These are phyloP conservation scores for Ischnura elegans DNA, from an alignment of 2,888 invertebrate genomes.

Conservation along the genomic window DNA sequence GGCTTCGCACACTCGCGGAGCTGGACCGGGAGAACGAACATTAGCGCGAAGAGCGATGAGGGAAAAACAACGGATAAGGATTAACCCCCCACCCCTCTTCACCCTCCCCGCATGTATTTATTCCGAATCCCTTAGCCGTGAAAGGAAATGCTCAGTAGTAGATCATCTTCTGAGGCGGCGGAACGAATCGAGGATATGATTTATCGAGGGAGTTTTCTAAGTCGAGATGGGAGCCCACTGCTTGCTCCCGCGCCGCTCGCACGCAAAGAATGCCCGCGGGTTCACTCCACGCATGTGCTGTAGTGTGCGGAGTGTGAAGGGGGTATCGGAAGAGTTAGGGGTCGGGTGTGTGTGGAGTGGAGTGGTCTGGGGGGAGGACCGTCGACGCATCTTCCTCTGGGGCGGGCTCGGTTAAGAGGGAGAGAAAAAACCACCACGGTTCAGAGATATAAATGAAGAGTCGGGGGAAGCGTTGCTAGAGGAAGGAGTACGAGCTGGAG, in stretches of 20 bases:
- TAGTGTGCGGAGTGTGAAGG: not conserved
- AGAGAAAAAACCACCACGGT: not conserved
- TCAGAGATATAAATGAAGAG: constrained; percentile 13
- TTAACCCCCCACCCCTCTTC: not conserved
- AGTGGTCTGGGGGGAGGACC: not conserved
- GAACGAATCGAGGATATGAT: constrained; percentile 49
- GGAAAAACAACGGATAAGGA: constrained; percentile 10
- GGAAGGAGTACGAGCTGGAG: not conserved
- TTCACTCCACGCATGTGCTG: not conserved
- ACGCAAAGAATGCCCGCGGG: constrained; percentile 13
- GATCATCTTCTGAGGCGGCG: constrained; percentile 33
- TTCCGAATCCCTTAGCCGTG: constrained; percentile 10
- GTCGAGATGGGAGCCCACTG: constrained; percentile 5
- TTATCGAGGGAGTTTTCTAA: constrained; percentile 34
- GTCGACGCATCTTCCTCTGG: not conserved
- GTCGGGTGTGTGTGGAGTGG: not conserved
- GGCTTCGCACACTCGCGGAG: not conserved
- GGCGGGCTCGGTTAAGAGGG: not conserved
- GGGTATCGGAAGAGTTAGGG: not conserved
- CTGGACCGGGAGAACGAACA: not conserved
- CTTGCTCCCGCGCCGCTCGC: constrained; percentile 1
- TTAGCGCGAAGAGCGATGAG: constrained; percentile 22
- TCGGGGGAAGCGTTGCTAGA: not conserved
- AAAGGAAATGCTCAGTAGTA: constrained; percentile 34
- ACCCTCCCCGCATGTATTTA: not conserved